Base-by-base conservation (phyloP, 2,113 vertebrate species). In the Struthio camelus region DNA sequence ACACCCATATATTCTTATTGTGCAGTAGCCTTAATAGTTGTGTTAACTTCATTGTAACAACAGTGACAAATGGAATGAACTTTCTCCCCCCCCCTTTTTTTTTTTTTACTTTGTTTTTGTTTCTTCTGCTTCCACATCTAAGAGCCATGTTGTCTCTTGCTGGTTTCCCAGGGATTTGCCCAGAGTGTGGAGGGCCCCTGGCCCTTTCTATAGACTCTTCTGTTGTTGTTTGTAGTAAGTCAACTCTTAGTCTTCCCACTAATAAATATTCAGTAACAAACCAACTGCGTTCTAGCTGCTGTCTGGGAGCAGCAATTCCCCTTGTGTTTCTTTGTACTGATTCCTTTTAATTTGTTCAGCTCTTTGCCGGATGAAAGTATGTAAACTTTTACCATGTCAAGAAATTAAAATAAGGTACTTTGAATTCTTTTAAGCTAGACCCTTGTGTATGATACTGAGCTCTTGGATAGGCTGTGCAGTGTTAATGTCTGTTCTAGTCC, bases 321-420 rank as follows among this genome's bases (percentile, higher is more conserved):
- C 92, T 92, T 53, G 96, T 97, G 96, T 97, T 98, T 96, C 97
- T 98, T 97, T 95, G 97, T 97, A 95, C 84, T 38, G 93, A 90
- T 96, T 92, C 93, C 85, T 94, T 96, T 96, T 75, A 23, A 76
- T 96, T 97, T 97, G 96, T 97, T 96, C 46, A 11, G 40, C 92
- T 91, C 95, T 95, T 91, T 77, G 85, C 96, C 85, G 72, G 94
- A 84, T 87, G 93, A 96, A 97, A 82, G 15, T 97, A 96, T 98
- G 98, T 98, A 98, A 97, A 97, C 97, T 97, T 98, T 98, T 98
- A 98, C 96, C 96, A 87, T 98, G 97, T 98, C 93, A 79, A 98
- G 95, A 97, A 97, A 98, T 98, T 98, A 98, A 98, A 98, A 90
- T 93, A 40, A 98, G 98, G 97, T 98, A 97, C 98, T 98, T 98